These are phyloP conservation scores for Synergus gifuensis DNA, from an alignment of 2,888 invertebrate genomes.

Conservation along the genomic window DNA sequence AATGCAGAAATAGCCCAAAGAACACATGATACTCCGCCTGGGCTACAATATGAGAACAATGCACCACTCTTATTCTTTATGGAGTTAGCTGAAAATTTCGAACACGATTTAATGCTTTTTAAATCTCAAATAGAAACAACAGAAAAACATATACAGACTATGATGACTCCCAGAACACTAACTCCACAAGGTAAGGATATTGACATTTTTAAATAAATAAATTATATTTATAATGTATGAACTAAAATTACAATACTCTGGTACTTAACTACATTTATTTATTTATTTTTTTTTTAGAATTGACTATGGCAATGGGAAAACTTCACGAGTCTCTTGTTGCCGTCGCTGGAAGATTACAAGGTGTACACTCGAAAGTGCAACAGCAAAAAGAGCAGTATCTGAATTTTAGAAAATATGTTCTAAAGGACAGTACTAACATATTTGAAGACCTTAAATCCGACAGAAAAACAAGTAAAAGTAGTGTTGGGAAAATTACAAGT, in stretches of 20 bases:
- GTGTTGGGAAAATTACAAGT: conserved; percentile 78
- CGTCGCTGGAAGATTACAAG: conserved; percentile 91
- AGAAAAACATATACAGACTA: conserved; percentile 85
- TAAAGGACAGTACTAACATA: conserved; percentile 88
- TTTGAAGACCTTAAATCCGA: conserved; percentile 80
- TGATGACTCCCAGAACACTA: conserved; percentile 82
- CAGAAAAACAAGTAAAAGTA: conserved; percentile 66
- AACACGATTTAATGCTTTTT: conserved; percentile 84
- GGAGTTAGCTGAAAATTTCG: conserved; percentile 84
- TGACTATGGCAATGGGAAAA: conserved; percentile 88
- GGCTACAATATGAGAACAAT: conserved; percentile 87
- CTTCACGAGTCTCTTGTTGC: conserved; percentile 93
- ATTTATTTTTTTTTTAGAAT: conserved; percentile 80
- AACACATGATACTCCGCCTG: conserved; percentile 87
- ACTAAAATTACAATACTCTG: not conserved
- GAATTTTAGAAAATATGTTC: conserved; percentile 87
- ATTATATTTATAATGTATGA: not conserved
- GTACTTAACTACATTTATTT: no score
- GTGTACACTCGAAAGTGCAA: conserved; percentile 88
- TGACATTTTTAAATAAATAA: not conserved
- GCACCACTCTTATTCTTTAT: conserved; percentile 86
- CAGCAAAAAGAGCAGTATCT: conserved; percentile 91
- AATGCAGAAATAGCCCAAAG: conserved; percentile 88
- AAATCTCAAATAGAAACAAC: conserved; percentile 86
- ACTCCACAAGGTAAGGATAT: conserved; percentile 82